Base-by-base conservation (phyloP, 2,113 vertebrate genomes). In the Spilogale gracilis region DNA sequence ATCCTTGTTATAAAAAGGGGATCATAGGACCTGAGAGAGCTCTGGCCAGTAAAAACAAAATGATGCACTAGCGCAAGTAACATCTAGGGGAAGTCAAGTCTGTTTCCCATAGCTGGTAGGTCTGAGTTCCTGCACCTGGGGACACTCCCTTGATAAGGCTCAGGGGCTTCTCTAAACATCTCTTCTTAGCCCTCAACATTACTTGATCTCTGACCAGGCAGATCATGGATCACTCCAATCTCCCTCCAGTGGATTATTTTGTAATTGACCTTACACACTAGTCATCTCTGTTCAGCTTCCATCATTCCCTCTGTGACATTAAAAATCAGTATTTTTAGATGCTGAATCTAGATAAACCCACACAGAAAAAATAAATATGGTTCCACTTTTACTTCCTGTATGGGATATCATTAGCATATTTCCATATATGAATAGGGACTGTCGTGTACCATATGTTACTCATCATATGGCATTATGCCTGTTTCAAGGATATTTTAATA, bases 321-420 rank as follows among this genome's bases (percentile, higher is more conserved):
- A 43, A 32, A 89, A 95, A 93, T 96, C 13, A 79, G 91, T 97
- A 89, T 89, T 98, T 97, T 93, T 95, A 97, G 71, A 85, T 95
- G 48, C 83, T 91, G 93, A 92, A 88, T 88, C 63, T 76, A 95
- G 76, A 94, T 92, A 80, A 93, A 94, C 7, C 16, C 45, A 71
- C 81, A 32, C 21, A 86, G 58, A 61, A 93, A 95, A 93, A 91
- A 61, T 91, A 95, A 93, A 86, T 96, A 71, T 97, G 89, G 60
- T 80, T 95, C 85, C 74, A 91, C 27, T 97, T 91, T 91, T 91
- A 91, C 73, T 97, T 98, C 60, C 60, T 93, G 43, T 89, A 85
- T 17, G 82, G 78, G 91, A 82, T 89, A 63, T 85, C 88, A 92
- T 98, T 96, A 97, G 89, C 96, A 95, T 97, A 81, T 94, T 96